phyloP scores from a whole-genome alignment of 2,888 invertebrate genomes.

The Drosophila merina region DNA sequence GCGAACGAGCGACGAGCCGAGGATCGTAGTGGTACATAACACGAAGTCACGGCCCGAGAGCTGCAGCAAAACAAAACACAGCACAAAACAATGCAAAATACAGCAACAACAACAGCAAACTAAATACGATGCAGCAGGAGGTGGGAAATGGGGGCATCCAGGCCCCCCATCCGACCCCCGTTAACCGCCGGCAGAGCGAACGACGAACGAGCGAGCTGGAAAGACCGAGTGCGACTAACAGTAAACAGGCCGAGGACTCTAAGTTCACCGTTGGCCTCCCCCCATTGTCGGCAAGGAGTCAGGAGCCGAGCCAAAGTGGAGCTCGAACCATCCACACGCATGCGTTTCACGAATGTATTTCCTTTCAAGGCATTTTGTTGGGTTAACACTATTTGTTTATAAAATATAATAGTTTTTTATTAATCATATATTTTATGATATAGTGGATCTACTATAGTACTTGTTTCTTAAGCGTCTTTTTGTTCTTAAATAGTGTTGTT shows the following conservation, averaged over 20 bases:
- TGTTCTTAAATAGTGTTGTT: not conserved
- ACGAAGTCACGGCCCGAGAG: conserved; percentile 70
- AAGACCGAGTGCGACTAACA: conserved; percentile 76
- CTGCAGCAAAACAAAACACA: conserved; percentile 77
- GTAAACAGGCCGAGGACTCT: conserved; percentile 61
- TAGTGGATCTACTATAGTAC: not conserved
- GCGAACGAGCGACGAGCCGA: conserved; percentile 74
- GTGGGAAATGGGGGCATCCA: conserved; percentile 20
- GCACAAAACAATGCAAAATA: conserved; percentile 82
- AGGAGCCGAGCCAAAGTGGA: not conserved
- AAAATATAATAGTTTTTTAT: not conserved
- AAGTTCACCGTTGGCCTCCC: conserved; percentile 1
- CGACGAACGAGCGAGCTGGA: conserved; percentile 78
- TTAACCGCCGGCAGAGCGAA: conserved; percentile 59
- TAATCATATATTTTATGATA: too few species aligned
- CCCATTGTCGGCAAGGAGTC: not conserved
- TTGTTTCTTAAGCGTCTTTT: not conserved
- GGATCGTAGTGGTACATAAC: conserved; percentile 73
- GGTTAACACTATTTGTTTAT: not conserved
- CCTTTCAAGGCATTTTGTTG: not conserved
- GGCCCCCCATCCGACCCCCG: conserved; percentile 44
- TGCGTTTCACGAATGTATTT: not conserved
- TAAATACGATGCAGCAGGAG: conserved; percentile 71
- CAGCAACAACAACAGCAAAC: conserved; percentile 60
- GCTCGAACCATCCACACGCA: conserved; percentile 1